Base-by-base conservation (phyloP, 2,113 vertebrate species). In the Pipra filicauda region DNA sequence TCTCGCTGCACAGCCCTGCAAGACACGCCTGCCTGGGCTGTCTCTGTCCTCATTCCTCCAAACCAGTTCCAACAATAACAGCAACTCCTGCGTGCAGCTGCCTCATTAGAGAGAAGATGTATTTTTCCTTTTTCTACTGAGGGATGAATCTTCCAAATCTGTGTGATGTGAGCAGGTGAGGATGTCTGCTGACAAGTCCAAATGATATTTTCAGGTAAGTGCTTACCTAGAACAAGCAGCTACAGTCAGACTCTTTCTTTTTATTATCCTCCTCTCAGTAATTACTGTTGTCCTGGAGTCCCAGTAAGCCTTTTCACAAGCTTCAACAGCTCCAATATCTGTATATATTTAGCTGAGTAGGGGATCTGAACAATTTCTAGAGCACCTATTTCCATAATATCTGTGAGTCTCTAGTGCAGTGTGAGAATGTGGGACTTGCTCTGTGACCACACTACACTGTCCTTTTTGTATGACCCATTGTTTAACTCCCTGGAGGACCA, bases 141-240 rank as follows among this genome's bases (percentile, higher is more conserved):
- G 67, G 72, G 82, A 85, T 83, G 91, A 62, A 43, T 59, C 88
- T 90, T 80, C 57, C 74, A 35, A 41, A 26, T 54, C 61, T 10
- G 43, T 76, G 77, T 86, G 91, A 80, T 59, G 95, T 41, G 66
- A 72, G 80, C 73, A 70, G 86, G 69, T 81, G 92, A 97, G 93
- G 83, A 95, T 96, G 92, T 93, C 95, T 93, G 62, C 69, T 96
- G 95, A 75, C 89, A 95, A 93, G 94, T 85, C 85, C 95, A 94
- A 91, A 35, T 96, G 95, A 93, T 93, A 89, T 95, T 96, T 97
- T 94, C 94, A 96, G 94, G 93, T 94, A 86, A 95, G 85, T 74
- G 48, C 71, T 88, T 78, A 57, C 89, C 39, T 51, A 57, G 43
- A 55, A n/a, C 6, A 19, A 85, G 65, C 59, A 69, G 72, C 59